A percentile compares a stretch with the other conserved stretches of the same genome.
phyloP scores from a whole-genome alignment of 2,888 invertebrate genomes.

The Rhamphomyia laevipes region DNA sequence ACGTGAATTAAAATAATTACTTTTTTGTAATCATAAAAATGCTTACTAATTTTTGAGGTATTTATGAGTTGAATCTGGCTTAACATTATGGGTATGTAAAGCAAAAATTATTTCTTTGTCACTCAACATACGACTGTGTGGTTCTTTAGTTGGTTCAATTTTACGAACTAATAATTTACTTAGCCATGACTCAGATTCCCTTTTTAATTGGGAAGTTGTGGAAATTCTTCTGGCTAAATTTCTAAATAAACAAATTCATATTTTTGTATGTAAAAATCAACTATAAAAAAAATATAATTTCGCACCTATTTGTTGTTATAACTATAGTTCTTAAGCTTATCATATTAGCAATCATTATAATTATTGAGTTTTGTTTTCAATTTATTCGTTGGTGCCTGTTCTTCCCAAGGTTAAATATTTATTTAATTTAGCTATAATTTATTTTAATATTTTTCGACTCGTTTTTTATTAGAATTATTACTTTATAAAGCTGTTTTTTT shows the following conservation, averaged over 20 bases:
- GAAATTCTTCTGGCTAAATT: neutral
- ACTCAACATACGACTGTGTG: constrained; percentile 92
- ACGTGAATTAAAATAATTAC: constrained; percentile 10
- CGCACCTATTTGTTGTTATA: too few species aligned
- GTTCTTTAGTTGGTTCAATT: constrained; percentile 89
- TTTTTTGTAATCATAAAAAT: constrained; percentile 11
- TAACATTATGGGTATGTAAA: constrained; percentile 87
- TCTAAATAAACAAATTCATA: neutral
- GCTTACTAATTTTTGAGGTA: constrained; percentile 89
- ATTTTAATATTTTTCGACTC: too few species aligned
- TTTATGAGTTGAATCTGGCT: constrained; percentile 74
- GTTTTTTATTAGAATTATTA: too few species aligned
- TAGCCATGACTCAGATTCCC: constrained; percentile 63
- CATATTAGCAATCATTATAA: too few species aligned
- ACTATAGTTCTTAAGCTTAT: too few species aligned
- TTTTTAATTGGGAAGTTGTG: neutral
- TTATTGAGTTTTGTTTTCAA: too few species aligned
- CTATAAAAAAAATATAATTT: too few species aligned
- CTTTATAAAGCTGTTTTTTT: too few species aligned
- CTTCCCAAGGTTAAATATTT: too few species aligned
- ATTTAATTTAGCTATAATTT: too few species aligned
- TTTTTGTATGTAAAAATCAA: neutral
- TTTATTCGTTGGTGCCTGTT: too few species aligned
- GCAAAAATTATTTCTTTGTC: constrained; percentile 95
- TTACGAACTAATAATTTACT: constrained; percentile 79